These are phyloP conservation scores for Lethenteron reissneri DNA, from an alignment of 2,113 vertebrate species.

Conservation along the genomic window DNA sequence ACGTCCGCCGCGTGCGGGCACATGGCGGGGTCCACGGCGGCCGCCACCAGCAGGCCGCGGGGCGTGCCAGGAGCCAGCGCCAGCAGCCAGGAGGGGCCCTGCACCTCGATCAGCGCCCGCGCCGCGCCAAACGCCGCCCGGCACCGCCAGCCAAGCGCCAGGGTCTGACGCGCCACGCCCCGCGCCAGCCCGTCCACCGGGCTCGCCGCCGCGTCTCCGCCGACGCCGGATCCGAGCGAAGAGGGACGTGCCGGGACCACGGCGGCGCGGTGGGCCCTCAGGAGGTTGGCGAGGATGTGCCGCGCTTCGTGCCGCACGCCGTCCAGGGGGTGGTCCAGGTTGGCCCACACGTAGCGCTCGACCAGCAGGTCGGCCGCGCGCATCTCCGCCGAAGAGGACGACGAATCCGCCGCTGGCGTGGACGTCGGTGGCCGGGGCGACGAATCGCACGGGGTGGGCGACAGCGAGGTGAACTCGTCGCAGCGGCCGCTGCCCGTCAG, in stretches of 20 bases:
- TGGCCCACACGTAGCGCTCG: conserved; percentile 58
- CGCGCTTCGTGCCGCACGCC: conserved; percentile 68
- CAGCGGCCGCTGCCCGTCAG: too few species aligned
- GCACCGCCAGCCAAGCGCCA: conserved; percentile 65
- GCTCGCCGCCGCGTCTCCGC: conserved; percentile 7
- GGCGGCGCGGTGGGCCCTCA: conserved; percentile 36
- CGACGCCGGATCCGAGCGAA: too few species aligned
- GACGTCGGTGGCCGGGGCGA: too few species aligned
- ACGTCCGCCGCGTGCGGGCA: too few species aligned
- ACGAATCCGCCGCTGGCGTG: conserved; percentile 14
- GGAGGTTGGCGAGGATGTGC: conserved; percentile 53
- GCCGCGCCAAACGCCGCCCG: conserved; percentile 68
- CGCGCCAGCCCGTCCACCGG: conserved; percentile 32
- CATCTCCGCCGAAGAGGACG: conserved; percentile 1
- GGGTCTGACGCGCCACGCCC: conserved; percentile 29
- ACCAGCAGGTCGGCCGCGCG: conserved; percentile 25
- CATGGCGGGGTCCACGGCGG: too few species aligned
- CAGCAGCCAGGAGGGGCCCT: conserved; percentile 41
- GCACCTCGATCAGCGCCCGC: conserved; percentile 47
- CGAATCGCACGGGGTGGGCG: too few species aligned
- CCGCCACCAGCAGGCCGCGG: too few species aligned
- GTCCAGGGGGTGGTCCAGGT: conserved; percentile 86
- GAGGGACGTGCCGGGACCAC: neutral
- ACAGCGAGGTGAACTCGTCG: too few species aligned
- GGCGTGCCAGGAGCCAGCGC: conserved; percentile 19